phyloP scores from a whole-genome alignment of 2,113 vertebrate species.

The Clupea harengus region DNA sequence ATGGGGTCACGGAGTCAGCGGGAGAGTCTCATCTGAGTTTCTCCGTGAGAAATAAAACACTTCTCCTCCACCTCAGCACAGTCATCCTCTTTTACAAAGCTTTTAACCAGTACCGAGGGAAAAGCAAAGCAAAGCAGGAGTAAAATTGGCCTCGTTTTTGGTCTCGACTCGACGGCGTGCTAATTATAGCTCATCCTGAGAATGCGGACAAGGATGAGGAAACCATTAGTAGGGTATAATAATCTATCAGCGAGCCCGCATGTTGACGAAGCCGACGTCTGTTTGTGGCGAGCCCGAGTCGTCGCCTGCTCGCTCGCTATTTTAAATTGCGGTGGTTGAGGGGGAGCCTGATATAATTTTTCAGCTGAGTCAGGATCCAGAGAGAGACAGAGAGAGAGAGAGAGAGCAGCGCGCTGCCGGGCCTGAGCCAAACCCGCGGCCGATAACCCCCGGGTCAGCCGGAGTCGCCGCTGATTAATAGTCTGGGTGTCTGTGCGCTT shows the following conservation, averaged over 20 bases:
- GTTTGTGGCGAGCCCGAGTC: background rate
- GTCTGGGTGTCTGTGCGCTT: background rate
- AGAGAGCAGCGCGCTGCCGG: background rate
- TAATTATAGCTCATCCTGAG: slow-evolving; percentile 12
- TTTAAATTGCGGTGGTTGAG: background rate
- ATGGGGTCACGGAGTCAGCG: slow-evolving; percentile 16
- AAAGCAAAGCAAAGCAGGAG: background rate
- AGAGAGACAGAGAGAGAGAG: background rate
- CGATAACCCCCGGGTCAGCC: background rate
- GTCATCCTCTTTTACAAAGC: background rate
- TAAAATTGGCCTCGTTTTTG: background rate
- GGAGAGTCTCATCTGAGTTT: slow-evolving; percentile 14
- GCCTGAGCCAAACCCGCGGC: background rate
- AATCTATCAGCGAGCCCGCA: background rate
- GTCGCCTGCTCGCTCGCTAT: background rate
- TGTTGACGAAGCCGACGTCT: slow-evolving; percentile 1
- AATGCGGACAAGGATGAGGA: background rate
- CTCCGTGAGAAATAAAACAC: slow-evolving; percentile 26
- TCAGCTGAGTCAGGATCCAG: background rate
- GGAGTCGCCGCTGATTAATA: background rate
- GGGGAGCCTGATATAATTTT: background rate
- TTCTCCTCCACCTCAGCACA: background rate
- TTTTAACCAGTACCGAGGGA: background rate
- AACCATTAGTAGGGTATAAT: slow-evolving; percentile 4
- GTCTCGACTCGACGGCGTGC: background rate